phyloP scores from a whole-genome alignment of 2,113 vertebrate genomes.

The Gasterosteus nipponicus region DNA sequence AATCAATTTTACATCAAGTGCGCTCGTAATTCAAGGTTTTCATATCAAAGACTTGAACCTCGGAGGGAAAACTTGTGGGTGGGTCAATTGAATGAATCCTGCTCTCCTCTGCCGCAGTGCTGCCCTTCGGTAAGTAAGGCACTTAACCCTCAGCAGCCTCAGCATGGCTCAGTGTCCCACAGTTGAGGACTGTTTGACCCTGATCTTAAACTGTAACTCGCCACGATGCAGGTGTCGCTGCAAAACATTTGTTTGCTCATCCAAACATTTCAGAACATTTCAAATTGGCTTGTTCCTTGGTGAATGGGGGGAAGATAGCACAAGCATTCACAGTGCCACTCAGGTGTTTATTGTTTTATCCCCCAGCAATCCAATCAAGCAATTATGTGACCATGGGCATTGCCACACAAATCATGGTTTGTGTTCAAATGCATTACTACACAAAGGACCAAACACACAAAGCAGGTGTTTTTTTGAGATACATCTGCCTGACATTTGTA shows the following conservation, averaged over 20 bases:
- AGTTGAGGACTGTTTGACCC: slow-evolving; percentile 37
- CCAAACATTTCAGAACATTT: slow-evolving; percentile 14
- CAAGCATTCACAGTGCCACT: not conserved
- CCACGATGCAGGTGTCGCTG: slow-evolving; percentile 8
- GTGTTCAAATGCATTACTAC: not conserved
- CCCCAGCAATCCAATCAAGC: not conserved
- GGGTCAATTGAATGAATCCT: slow-evolving; percentile 58
- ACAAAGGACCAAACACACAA: not conserved
- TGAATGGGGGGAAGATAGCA: slow-evolving; percentile 1
- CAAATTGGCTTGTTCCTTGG: not conserved
- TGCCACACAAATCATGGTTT: not conserved
- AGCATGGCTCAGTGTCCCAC: slow-evolving; percentile 39
- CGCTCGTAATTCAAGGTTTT: slow-evolving; percentile 35
- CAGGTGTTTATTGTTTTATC: not conserved
- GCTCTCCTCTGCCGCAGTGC: slow-evolving; percentile 35
- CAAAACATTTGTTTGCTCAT: slow-evolving; percentile 27
- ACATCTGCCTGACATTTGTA: not conserved
- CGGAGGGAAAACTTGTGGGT: slow-evolving; percentile 33
- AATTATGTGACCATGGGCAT: not conserved
- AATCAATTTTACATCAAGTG: slow-evolving; percentile 44
- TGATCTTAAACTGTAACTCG: slow-evolving; percentile 32
- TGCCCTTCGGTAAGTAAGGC: slow-evolving; percentile 55
- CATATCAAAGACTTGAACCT: slow-evolving; percentile 46
- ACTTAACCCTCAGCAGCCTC: slow-evolving; percentile 61
- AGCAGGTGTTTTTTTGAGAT: not conserved